phyloP scores from a whole-genome alignment of 2,888 invertebrate genomes.

The Tanypteryx hageni region DNA sequence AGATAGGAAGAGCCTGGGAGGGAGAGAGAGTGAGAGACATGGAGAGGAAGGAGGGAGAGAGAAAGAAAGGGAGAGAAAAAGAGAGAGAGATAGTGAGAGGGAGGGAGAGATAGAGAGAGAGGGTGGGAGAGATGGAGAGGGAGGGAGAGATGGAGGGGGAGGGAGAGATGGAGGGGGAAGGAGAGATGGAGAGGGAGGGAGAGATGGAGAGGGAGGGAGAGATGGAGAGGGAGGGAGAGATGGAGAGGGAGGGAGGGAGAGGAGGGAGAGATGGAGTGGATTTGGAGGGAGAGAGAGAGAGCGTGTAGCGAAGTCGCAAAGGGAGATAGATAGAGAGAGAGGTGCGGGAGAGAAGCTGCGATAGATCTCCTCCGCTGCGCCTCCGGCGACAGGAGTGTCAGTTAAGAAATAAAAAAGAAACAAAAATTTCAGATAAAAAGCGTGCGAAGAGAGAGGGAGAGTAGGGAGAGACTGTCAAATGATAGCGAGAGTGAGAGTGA shows the following conservation, averaged over 20 bases:
- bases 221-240: background rate
- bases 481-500: constrained; percentile 49
- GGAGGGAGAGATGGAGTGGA: background rate
- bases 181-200: too few relatives aligned
- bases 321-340: background rate
- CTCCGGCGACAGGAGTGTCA: constrained; percentile 37
- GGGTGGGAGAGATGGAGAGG: background rate
- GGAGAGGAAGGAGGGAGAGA: too few relatives aligned
- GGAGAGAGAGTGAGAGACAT: too few relatives aligned
- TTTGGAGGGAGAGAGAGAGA: background rate
- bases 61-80: too few relatives aligned
- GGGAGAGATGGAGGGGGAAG: too few relatives aligned
- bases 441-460: background rate
- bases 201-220: background rate
- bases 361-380: constrained; percentile 35
- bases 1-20: too few relatives aligned
- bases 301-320: background rate
- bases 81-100: too few relatives aligned
- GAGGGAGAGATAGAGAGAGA: background rate
- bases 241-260: background rate
- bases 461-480: constrained; percentile 39
- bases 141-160: too few relatives aligned
- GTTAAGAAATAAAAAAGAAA: constrained; percentile 46
- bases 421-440: constrained; percentile 39
- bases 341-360: background rate